Base-by-base conservation (phyloP, 1,140 invertebrate species). In the Chrysomallon squamiferum region DNA sequence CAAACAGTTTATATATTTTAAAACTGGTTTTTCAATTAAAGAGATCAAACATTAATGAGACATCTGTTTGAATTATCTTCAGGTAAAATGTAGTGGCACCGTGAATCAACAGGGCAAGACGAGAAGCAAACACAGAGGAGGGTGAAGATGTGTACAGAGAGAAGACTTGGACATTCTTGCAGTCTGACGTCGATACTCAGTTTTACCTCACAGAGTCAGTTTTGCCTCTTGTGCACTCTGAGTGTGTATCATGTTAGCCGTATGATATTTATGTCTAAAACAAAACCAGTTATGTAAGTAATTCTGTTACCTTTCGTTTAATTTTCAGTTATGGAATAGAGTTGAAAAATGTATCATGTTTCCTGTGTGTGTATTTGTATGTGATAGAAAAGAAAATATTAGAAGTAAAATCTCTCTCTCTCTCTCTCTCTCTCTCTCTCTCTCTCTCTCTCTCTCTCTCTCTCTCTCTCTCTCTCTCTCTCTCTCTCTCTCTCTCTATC, bases 351-450 rank as follows among this genome's bases (percentile, higher is more conserved):
- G n/a, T n/a, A n/a, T n/a, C n/a, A n/a, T n/a, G n/a, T n/a, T n/a
- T n/a, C n/a, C n/a, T n/a, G n/a, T n/a, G n/a, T n/a, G n/a, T n/a
- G n/a, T n/a, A n/a, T n/a, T n/a, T n/a, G n/a, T n/a, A n/a, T n/a
- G n/a, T n/a, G n/a, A n/a, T n/a, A n/a, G n/a, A n/a, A n/a, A n/a
- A n/a, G n/a, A n/a, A n/a, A n/a, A n/a, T n/a, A n/a, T n/a, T n/a
- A n/a, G n/a, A n/a, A n/a, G n/a, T n/a, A n/a, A n/a, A n/a, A n/a
- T 25, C 15, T 32, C 3, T 29, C 5, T 56, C 13, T 15, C 52
- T 56, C 52, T 56, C 52, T 56, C 52, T 56, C 52, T 56, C 52
- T 56, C 52, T 56, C 52, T 56, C 52, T 56, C 52, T 56, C 52
- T 56, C 52, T 56, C 52, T 56, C 52, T 56, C 52, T 56, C 52